A percentile compares a stretch with the other conserved stretches of the same genome.
phyloP scores from a whole-genome alignment of 2,797 vertebrate species.

The Poliocrania exsul region DNA sequence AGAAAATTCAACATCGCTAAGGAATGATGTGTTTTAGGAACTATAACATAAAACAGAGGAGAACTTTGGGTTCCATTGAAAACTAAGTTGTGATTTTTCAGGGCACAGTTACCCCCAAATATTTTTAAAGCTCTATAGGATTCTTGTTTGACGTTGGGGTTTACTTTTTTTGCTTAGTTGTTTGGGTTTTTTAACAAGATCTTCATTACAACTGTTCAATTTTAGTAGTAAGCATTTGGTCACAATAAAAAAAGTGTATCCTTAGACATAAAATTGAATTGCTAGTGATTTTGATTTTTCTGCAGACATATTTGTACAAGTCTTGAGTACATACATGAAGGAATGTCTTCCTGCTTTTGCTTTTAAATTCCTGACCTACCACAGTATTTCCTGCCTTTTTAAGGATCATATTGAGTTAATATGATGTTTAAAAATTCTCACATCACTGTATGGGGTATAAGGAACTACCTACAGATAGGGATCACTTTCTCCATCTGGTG shows the following conservation, averaged over 20 bases:
- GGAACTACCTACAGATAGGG: neutral
- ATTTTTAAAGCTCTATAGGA: neutral
- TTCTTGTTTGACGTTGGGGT: neutral
- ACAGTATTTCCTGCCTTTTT: neutral
- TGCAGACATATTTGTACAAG: neutral
- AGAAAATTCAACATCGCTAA: neutral
- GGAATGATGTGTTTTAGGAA: neutral
- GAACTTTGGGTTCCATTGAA: rapidly evolving
- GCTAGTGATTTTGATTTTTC: neutral
- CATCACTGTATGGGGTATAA: neutral
- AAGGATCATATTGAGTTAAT: neutral
- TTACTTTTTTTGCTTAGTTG: neutral
- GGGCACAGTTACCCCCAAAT: neutral
- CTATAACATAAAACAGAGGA: neutral
- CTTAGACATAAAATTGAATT: neutral
- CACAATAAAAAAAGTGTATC: neutral
- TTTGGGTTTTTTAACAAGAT: neutral
- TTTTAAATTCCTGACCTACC: neutral
- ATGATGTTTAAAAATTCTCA: neutral
- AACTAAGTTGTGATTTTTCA: neutral
- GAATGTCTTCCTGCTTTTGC: neutral
- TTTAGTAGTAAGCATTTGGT: neutral
- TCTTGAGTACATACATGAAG: neutral
- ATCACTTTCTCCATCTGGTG: neutral
- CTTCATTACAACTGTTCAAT: neutral